Conservation (phyloP, 2,888 invertebrate species). For the Heteropelma amictum region DNA sequence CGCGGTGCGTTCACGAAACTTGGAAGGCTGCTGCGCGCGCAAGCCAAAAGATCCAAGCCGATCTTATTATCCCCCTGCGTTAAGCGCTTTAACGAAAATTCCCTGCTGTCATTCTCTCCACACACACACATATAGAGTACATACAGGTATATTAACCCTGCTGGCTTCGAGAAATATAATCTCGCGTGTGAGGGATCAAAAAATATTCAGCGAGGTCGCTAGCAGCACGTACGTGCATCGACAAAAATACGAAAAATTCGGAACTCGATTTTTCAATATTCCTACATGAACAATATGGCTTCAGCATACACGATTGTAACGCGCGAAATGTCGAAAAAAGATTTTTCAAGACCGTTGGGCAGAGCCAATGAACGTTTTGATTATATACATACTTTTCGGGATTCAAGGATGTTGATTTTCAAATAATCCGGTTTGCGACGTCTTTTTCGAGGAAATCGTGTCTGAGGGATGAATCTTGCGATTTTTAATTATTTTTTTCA, state of each 20-base stretch:
- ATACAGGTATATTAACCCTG: background rate
- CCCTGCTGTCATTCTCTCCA: slow-evolving; percentile 33
- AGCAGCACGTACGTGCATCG: background rate
- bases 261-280: too few species aligned
- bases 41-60: slow-evolving; percentile 43
- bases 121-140: background rate
- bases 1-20: slow-evolving; percentile 51
- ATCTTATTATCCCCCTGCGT: slow-evolving; percentile 57
- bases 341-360: too few species aligned
- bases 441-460: too few species aligned
- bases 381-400: too few species aligned
- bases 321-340: too few species aligned
- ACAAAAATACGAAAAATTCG: slow-evolving; percentile 1
- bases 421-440: too few species aligned
- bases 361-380: too few species aligned
- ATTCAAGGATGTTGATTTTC: too few species aligned
- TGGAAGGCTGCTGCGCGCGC: slow-evolving; percentile 48
- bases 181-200: slow-evolving; percentile 9
- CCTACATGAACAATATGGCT: too few species aligned
- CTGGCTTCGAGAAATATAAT: slow-evolving; percentile 41
- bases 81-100: slow-evolving; percentile 60
- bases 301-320: too few species aligned
- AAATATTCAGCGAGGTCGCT: background rate
- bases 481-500: too few species aligned
- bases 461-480: too few species aligned